Evolutionary conservation across 1,140 invertebrate genomes (phyloP).

Genomic region (Anoplolepis gracilipes): DNA sequence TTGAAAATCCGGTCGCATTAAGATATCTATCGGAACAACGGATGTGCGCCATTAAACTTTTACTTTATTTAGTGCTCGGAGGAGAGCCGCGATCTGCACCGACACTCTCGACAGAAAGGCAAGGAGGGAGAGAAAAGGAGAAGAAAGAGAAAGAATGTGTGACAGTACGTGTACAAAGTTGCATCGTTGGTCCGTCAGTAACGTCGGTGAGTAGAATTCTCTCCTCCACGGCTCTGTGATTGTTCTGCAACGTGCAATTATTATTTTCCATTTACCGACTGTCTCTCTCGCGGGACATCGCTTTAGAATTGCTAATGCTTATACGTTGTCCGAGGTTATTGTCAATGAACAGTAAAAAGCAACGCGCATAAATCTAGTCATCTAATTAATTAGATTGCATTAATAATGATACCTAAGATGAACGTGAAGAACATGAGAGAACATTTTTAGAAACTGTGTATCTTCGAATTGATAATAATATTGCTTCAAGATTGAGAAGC

Average conservation of each 20-base stretch:
- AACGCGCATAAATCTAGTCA: slow-evolving; percentile 60
- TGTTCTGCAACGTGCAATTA: slow-evolving; percentile 78
- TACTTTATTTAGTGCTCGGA: slow-evolving; percentile 83
- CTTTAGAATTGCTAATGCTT: slow-evolving; percentile 79
- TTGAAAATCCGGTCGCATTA: slow-evolving; percentile 86
- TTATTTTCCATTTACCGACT: slow-evolving; percentile 78
- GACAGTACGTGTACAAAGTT: slow-evolving; percentile 8
- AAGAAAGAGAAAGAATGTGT: slow-evolving; percentile 16
- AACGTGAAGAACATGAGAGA: not conserved
- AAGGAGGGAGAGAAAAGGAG: not conserved
- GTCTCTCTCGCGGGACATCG: slow-evolving; percentile 57
- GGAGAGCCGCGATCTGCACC: slow-evolving; percentile 49
- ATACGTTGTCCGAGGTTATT: slow-evolving; percentile 38
- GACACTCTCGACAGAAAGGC: slow-evolving; percentile 10
- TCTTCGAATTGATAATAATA: not conserved
- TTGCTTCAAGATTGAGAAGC: not conserved
- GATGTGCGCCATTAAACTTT: slow-evolving; percentile 85
- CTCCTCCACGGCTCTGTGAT: slow-evolving; percentile 49
- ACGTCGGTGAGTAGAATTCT: slow-evolving; percentile 11
- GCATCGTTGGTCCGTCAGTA: slow-evolving; percentile 41
- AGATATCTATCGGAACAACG: slow-evolving; percentile 86
- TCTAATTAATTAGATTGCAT: slow-evolving; percentile 74
- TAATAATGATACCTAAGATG: slow-evolving; percentile 59
- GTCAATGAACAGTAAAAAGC: slow-evolving; percentile 76
- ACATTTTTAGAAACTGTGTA: not conserved